A percentile compares a stretch with the other conserved stretches of the same genome.
Evolutionary conservation across 2,113 vertebrate genomes (phyloP).

Genomic region (Prunella fulvescens): DNA sequence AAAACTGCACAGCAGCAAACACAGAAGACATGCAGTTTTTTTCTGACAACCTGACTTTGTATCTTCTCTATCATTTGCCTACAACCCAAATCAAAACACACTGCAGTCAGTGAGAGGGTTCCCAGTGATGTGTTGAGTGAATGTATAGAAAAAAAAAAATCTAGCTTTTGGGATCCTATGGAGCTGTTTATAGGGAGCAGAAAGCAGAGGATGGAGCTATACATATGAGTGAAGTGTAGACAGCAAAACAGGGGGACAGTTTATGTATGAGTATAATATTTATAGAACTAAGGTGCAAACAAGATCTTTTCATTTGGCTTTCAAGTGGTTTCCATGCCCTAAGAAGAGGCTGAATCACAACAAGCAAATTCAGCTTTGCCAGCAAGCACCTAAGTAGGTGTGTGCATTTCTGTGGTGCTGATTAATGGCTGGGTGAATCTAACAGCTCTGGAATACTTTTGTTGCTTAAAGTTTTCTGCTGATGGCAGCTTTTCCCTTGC

Average conservation of each 20-base stretch:
- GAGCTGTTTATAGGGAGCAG: not conserved
- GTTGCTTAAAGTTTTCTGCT: not conserved
- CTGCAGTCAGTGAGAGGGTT: not conserved
- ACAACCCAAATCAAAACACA: not conserved
- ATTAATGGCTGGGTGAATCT: not conserved
- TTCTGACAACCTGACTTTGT: not conserved
- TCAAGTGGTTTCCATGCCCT: not conserved
- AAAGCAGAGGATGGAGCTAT: not conserved
- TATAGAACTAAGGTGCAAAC: not conserved
- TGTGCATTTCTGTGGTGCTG: not conserved
- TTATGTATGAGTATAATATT: not conserved
- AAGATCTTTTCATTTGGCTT: not conserved
- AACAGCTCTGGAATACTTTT: not conserved
- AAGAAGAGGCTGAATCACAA: not conserved
- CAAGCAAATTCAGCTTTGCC: not conserved
- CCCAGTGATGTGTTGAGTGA: not conserved
- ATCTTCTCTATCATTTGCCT: not conserved
- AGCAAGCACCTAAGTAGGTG: fast-evolving
- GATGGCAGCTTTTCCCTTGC: not conserved
- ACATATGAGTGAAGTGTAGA: not conserved
- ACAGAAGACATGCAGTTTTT: not conserved
- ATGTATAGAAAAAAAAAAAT: not conserved
- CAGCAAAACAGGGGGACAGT: not conserved
- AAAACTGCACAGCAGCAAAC: not conserved
- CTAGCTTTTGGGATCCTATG: not conserved